phyloP scores from a whole-genome alignment of 1,140 invertebrate species.

The Mya arenaria region DNA sequence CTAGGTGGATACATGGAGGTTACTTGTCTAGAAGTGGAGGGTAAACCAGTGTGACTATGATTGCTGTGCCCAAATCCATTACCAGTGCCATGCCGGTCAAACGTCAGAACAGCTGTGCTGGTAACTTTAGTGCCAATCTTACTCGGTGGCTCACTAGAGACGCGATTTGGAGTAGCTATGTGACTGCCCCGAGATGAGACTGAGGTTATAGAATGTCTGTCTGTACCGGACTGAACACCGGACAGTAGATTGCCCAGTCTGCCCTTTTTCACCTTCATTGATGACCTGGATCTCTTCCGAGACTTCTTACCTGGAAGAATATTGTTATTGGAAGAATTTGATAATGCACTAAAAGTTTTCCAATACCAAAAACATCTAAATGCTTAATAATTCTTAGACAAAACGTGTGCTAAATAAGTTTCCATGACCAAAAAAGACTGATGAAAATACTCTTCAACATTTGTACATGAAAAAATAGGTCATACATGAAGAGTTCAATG shows the following conservation, averaged over 20 bases:
- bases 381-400: too few species aligned
- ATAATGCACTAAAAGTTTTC: not conserved
- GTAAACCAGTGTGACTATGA: not conserved
- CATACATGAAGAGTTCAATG: too few species aligned
- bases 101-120: too few species aligned
- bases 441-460: too few species aligned
- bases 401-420: too few species aligned
- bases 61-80: slow-evolving; percentile 9
- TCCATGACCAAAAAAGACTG: too few species aligned
- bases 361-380: too few species aligned
- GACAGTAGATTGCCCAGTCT: slow-evolving; percentile 21
- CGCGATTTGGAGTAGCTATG: not conserved
- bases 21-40: not conserved
- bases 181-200: not conserved
- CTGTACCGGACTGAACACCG: not conserved
- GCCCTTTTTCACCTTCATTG: slow-evolving; percentile 21
- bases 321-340: not conserved
- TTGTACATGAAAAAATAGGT: too few species aligned
- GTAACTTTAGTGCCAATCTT: too few species aligned
- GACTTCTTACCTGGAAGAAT: slow-evolving; percentile 33
- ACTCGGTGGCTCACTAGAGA: slow-evolving; percentile 47
- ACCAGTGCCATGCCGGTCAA: too few species aligned
- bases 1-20: slow-evolving; percentile 16
- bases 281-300: slow-evolving; percentile 7
- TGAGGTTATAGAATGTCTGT: not conserved